phyloP scores from a whole-genome alignment of 1,140 invertebrate genomes.

The Drosophila dunni region DNA sequence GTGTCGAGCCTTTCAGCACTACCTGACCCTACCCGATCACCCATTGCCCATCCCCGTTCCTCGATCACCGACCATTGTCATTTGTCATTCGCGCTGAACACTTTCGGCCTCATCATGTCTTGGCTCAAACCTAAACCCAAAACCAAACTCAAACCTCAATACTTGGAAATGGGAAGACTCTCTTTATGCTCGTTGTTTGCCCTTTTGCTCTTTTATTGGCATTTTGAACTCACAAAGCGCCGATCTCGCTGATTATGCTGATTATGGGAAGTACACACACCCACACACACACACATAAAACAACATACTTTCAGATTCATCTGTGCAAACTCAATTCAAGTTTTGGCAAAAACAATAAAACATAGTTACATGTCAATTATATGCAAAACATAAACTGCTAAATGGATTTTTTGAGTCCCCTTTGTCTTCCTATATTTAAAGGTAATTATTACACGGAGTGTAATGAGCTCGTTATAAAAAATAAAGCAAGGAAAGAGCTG shows the following conservation, averaged over 20 bases:
- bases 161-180: slow-evolving; percentile 35
- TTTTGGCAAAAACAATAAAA: slow-evolving; percentile 6
- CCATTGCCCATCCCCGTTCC: slow-evolving; percentile 2
- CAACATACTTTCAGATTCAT: not conserved
- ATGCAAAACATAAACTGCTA: not conserved
- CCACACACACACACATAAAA: slow-evolving; percentile 12
- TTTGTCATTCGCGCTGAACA: slow-evolving; percentile 39
- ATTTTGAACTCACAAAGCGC: slow-evolving; percentile 75
- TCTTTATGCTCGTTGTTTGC: slow-evolving; percentile 42
- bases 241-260: slow-evolving; percentile 80
- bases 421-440: too few relatives aligned
- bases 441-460: too few relatives aligned
- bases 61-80: slow-evolving; percentile 35
- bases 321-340: slow-evolving; percentile 9
- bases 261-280: slow-evolving; percentile 71
- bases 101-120: slow-evolving; percentile 41
- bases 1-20: slow-evolving; percentile 20
- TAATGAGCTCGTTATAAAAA: too few relatives aligned
- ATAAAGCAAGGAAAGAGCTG: too few relatives aligned
- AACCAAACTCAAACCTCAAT: slow-evolving; percentile 30
- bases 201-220: slow-evolving; percentile 66
- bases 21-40: slow-evolving; percentile 6
- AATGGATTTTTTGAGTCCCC: too few relatives aligned
- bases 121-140: slow-evolving; percentile 24
- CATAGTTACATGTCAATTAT: not conserved